These are phyloP conservation scores for Gopherus evgoodei DNA, from an alignment of 2,113 vertebrate genomes.

Conservation along the genomic window DNA sequence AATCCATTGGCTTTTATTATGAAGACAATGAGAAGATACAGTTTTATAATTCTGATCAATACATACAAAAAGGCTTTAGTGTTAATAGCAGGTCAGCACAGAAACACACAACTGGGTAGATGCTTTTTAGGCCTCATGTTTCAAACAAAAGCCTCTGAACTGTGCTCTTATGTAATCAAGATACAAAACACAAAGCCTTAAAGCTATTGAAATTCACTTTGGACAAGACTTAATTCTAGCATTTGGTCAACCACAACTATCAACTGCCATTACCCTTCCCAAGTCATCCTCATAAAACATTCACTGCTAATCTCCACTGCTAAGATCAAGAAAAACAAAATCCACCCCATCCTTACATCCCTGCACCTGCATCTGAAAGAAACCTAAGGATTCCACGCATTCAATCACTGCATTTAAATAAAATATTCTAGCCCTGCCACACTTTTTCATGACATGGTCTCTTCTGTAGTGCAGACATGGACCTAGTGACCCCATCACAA, in stretches of 20 bases:
- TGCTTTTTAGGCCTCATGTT: background rate
- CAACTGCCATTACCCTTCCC: background rate
- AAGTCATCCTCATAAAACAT: background rate
- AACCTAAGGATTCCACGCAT: background rate
- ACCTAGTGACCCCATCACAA: background rate
- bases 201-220: background rate
- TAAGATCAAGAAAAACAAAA: background rate
- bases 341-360: background rate
- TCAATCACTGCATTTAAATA: background rate
- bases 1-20: background rate
- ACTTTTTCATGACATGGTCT: background rate
- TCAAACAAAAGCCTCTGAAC: background rate
- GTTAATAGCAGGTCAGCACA: background rate
- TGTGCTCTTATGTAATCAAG: background rate
- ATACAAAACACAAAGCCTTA: background rate
- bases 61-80: background rate
- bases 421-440: background rate
- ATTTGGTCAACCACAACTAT: background rate
- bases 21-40: accelerated
- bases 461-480: background rate
- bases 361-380: background rate
- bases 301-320: background rate
- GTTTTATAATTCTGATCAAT: background rate
- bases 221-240: background rate
- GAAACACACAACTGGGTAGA: background rate